A percentile compares a stretch with the other conserved stretches of the same genome.
Conservation (phyloP, 2,888 invertebrate genomes). For the Trichopoda pennipes region DNA sequence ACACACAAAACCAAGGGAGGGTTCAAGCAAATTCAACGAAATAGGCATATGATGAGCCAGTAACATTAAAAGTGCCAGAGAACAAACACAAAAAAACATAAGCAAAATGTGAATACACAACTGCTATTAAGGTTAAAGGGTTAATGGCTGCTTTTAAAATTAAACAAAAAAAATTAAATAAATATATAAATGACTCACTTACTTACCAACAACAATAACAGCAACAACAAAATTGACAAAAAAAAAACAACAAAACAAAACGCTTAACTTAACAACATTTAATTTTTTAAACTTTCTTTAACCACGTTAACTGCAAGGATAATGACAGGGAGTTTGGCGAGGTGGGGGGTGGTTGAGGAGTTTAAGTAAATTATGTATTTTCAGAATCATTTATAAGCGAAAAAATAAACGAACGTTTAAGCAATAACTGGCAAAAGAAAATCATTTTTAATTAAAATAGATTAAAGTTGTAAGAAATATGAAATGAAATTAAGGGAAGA, state of each 20-base stretch:
- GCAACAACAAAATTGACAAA: not conserved
- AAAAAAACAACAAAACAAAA: slow-evolving; percentile 19
- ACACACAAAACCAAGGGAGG: not conserved
- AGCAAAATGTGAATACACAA: slow-evolving; percentile 45
- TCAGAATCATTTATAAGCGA: slow-evolving; percentile 19
- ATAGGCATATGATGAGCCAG: slow-evolving; percentile 4
- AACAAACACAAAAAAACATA: not conserved
- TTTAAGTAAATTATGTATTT: not conserved
- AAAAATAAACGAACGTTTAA: slow-evolving; percentile 5
- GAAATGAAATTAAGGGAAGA: not conserved
- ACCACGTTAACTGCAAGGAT: not conserved
- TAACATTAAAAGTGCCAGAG: not conserved
- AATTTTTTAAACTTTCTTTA: slow-evolving; percentile 22
- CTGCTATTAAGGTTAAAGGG: slow-evolving; percentile 31
- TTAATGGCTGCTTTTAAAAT: slow-evolving; percentile 46
- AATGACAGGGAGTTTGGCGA: not conserved
- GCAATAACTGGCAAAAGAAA: slow-evolving; percentile 25
- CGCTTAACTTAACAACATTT: slow-evolving; percentile 42
- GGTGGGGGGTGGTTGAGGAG: not conserved
- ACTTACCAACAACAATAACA: slow-evolving; percentile 23
- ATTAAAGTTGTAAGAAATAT: slow-evolving; percentile 40
- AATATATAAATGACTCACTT: slow-evolving; percentile 3
- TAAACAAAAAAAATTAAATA: slow-evolving; percentile 34
- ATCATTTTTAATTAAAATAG: slow-evolving; percentile 64
- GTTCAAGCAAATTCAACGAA: not conserved